Evolutionary conservation across 2,888 invertebrate species (phyloP), one percentile per base, ranked within the genome.

Genomic region (Adela reaumurella): DNA sequence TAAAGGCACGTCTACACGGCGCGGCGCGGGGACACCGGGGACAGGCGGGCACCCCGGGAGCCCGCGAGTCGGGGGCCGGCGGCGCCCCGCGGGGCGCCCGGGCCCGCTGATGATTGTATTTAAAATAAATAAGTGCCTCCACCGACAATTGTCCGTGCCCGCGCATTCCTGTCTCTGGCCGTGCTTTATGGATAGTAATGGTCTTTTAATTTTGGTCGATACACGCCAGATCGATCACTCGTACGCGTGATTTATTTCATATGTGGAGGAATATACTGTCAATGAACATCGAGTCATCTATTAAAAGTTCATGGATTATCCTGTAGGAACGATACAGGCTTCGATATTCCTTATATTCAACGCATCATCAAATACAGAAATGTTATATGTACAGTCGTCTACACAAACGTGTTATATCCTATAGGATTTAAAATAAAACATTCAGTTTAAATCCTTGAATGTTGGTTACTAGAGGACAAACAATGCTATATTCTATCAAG

Each of bases 61-160:
- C 66, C 43, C 43, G 43, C 17, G 43, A 62, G 59, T 68, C 61
- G 60, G 74, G 71, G 11, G 28, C n/a, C 6, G 19, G 5, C 43
- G 3, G 43, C 17, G 19, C 19, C 17, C 43, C 19, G 19, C 19
- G 43, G 17, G 19, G 17, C 19, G 17, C 6, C 42, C 17, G 65
- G 68, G 74, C 59, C 67, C 71, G 71, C 74, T 77, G 78, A 78
- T 74, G 77, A 77, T 77, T 76, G 74, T 76, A 76, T 78, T 77
- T 76, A 76, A 77, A 74, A 78, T 77, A 78, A 77, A 77, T 78
- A 78, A 77, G 77, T 77, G 70, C 77, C 71, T 73, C 76, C 74
- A 73, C 77, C 77, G 76, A 76, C 76, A 77, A 77, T 76, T 78
- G 77, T 78, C 68, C 69, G 69, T 67, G 64, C 28, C 19, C 47